phyloP scores from a whole-genome alignment of 1,140 invertebrate genomes.

The Vanessa atalanta region DNA sequence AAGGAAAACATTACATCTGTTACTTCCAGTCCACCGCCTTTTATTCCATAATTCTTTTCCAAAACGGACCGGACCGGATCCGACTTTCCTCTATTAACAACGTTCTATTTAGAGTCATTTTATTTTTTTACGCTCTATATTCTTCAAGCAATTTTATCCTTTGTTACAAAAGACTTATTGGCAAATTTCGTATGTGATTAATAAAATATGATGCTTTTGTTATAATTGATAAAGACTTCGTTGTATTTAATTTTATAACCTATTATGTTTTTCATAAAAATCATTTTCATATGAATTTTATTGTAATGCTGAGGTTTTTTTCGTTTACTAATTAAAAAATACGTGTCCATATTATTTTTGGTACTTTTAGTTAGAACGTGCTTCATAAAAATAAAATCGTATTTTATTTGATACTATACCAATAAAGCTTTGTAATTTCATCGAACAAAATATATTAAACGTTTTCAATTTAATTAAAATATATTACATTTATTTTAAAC shows the following conservation, averaged over 20 bases:
- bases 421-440: no score
- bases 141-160: slow-evolving; percentile 3
- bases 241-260: neutral
- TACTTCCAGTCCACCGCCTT: slow-evolving; percentile 44
- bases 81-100: slow-evolving; percentile 54
- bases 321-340: slow-evolving; percentile 11
- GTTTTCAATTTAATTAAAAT: no score
- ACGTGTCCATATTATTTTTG: slow-evolving; percentile 11
- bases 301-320: neutral
- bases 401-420: no score
- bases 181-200: neutral
- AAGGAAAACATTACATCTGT: slow-evolving; percentile 47
- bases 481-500: no score
- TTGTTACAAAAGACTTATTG: neutral
- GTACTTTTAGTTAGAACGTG: no score
- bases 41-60: slow-evolving; percentile 53
- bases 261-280: neutral
- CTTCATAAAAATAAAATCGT: no score
- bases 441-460: no score
- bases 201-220: neutral
- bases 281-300: neutral
- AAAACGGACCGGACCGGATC: slow-evolving; percentile 41
- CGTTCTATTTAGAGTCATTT: slow-evolving; percentile 41
- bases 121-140: neutral
- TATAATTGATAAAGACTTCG: neutral